Evolutionary conservation across 1,140 invertebrate species (phyloP).

Genomic region (Patella vulgata): DNA sequence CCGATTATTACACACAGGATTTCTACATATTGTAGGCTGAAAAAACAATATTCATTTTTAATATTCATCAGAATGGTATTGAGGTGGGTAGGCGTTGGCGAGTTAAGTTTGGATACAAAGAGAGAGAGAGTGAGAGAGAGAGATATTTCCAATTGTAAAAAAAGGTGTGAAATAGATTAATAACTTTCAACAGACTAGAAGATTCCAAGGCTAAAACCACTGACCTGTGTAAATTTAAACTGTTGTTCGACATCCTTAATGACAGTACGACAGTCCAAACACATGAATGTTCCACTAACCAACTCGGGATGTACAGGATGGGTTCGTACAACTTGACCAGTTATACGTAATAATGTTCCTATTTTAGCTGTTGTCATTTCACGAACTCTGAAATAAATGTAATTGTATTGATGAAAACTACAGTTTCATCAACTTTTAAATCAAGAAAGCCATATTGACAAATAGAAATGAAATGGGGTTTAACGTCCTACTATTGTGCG

Average conservation of each 20-base stretch:
- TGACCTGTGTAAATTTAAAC: constrained; percentile 87
- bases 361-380: constrained; percentile 95
- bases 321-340: constrained; percentile 97
- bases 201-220: no score
- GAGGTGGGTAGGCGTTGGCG: no score
- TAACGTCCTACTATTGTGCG: no score
- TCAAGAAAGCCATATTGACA: not conserved
- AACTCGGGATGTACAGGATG: constrained; percentile 97
- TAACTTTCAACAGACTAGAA: no score
- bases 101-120: no score
- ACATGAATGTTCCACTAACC: constrained; percentile 91
- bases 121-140: no score
- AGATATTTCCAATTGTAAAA: no score
- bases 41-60: constrained; percentile 27
- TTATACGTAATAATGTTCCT: constrained; percentile 93
- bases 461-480: not conserved
- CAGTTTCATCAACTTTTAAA: not conserved
- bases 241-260: constrained; percentile 97
- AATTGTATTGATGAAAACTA: not conserved
- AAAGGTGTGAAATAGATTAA: no score
- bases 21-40: constrained; percentile 93
- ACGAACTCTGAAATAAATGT: constrained; percentile 73
- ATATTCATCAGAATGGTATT: no score
- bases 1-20: constrained; percentile 94
- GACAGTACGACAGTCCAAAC: constrained; percentile 94